Conservation (phyloP, 2,797 vertebrate species). For the Gymnopithys bicolor region DNA sequence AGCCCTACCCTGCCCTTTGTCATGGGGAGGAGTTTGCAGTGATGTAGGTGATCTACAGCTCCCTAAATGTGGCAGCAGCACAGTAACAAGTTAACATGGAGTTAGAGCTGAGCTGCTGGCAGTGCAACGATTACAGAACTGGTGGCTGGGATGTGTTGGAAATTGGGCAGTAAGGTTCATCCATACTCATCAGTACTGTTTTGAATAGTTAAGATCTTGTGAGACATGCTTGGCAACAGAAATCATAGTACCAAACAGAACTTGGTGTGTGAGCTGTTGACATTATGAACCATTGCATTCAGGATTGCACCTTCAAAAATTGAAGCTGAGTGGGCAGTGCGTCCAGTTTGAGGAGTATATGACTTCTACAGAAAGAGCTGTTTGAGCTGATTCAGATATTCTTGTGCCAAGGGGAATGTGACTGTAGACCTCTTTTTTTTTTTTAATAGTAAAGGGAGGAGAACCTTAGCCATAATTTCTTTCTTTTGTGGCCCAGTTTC, state of each 20-base stretch:
- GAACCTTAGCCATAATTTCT: neutral
- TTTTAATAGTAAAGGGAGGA: neutral
- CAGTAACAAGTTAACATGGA: neutral
- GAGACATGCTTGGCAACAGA: neutral
- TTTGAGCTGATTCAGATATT: neutral
- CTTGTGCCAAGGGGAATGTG: neutral
- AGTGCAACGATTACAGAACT: neutral
- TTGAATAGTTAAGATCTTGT: neutral
- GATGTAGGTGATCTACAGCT: neutral
- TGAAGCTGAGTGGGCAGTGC: neutral
- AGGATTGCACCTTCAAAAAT: neutral
- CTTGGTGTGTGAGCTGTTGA: neutral
- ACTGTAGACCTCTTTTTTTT: neutral
- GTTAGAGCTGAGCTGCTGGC: neutral
- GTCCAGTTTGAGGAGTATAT: neutral
- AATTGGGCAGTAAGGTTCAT: neutral
- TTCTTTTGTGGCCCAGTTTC: neutral
- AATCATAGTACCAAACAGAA: neutral
- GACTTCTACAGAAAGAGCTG: neutral
- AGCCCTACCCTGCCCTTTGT: neutral
- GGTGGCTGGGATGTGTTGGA: neutral
- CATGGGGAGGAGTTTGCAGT: neutral
- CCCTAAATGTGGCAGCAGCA: neutral
- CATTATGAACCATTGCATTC: neutral
- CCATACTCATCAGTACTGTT: neutral